These are phyloP conservation scores for Rattus rattus DNA, from an alignment of 2,113 vertebrate genomes.

Conservation along the genomic window DNA sequence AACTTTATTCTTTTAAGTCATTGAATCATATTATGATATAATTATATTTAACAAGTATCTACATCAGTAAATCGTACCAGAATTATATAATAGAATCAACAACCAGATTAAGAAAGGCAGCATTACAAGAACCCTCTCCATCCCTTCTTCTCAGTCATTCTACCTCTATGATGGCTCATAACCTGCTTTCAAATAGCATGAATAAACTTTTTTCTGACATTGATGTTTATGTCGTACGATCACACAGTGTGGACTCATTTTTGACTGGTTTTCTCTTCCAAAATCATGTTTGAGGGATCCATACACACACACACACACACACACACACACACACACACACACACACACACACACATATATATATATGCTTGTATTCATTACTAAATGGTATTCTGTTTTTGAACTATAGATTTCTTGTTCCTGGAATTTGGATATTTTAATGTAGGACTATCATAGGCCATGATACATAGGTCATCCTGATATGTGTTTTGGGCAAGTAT, in stretches of 20 bases:
- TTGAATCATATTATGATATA: neutral
- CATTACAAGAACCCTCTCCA: neutral
- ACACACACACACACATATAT: too few relatives aligned
- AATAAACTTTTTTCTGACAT: neutral
- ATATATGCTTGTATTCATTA: neutral
- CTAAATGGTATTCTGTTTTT: neutral
- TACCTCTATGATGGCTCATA: neutral
- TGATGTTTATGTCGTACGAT: neutral
- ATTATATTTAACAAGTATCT: conserved; percentile 36
- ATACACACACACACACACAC: neutral
- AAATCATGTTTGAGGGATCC: neutral
- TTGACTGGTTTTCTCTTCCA: neutral
- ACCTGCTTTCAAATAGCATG: neutral
- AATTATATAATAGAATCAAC: neutral
- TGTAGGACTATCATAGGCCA: neutral
- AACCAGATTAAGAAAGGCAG: conserved; percentile 1
- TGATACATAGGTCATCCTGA: conserved; percentile 7
- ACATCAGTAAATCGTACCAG: neutral
- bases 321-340: too few relatives aligned
- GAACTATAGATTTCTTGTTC: neutral
- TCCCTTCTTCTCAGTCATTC: neutral
- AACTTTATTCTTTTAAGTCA: neutral
- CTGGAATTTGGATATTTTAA: neutral
- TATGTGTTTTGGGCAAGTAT: neutral
- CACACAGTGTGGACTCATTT: neutral